A percentile compares a stretch with the other conserved stretches of the same genome.
Conservation (phyloP, 2,113 vertebrate species). For the Anolis carolinensis region DNA sequence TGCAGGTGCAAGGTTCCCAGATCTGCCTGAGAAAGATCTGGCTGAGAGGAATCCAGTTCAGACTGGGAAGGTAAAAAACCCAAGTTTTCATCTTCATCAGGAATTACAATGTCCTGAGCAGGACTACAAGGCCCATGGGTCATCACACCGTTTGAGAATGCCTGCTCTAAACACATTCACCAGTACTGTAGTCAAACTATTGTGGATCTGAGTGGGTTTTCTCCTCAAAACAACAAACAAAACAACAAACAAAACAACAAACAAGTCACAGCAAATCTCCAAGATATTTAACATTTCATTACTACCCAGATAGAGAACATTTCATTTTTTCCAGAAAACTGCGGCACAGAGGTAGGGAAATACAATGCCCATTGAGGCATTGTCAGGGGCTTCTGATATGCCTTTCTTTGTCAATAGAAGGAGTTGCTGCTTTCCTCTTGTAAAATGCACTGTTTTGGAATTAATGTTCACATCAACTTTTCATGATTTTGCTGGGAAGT, state of each 20-base stretch:
- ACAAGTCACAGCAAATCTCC: neutral
- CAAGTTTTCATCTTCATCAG: too few species aligned
- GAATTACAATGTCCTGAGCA: too few species aligned
- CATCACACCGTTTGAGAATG: too few species aligned
- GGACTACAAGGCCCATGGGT: too few species aligned
- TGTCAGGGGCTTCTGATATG: neutral
- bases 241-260: too few species aligned
- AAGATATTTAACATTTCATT: neutral
- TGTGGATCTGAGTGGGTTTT: neutral
- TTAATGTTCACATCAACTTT: slow-evolving; percentile 43
- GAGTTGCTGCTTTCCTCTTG: neutral
- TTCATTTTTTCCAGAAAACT: neutral
- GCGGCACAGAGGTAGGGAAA: neutral
- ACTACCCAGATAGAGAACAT: neutral
- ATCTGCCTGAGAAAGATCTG: too few species aligned
- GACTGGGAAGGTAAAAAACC: too few species aligned
- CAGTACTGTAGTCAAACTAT: neutral
- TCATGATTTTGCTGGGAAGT: slow-evolving; percentile 36
- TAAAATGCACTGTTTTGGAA: slow-evolving; percentile 5
- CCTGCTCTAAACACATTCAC: neutral
- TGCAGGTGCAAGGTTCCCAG: too few species aligned
- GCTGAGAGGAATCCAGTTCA: too few species aligned
- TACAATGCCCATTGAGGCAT: neutral
- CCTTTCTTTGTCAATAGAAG: neutral
- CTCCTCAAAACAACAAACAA: too few species aligned